Conservation (phyloP, 1,140 invertebrate genomes). For the Ceratoteleas bidentatus region DNA sequence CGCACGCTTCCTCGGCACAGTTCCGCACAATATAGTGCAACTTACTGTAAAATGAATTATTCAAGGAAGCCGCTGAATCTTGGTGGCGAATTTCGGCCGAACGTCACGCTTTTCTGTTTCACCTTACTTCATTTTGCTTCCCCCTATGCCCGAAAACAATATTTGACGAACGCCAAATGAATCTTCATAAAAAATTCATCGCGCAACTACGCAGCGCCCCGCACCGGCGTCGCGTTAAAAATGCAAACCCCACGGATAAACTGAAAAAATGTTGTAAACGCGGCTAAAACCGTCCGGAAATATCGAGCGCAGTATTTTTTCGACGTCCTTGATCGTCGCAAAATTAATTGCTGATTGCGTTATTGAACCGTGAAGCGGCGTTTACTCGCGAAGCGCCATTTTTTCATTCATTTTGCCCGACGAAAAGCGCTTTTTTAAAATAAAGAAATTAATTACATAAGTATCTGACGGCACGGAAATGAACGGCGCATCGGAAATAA, state of each 20-base stretch:
- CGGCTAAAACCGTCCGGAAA: neutral
- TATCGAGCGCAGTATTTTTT: neutral
- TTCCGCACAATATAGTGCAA: too few species aligned
- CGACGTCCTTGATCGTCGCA: neutral
- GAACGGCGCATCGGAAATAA: conserved; percentile 4
- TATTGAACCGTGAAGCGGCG: neutral
- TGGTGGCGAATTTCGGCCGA: too few species aligned
- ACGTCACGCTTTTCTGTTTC: too few species aligned
- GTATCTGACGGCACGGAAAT: neutral
- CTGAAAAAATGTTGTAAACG: neutral
- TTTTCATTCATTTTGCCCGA: neutral
- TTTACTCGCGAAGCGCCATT: neutral
- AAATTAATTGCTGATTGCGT: conserved; percentile 5
- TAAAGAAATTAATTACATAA: conserved; percentile 1
- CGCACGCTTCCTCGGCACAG: too few species aligned
- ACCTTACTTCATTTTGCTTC: too few species aligned
- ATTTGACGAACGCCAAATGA: too few species aligned
- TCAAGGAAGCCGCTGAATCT: too few species aligned
- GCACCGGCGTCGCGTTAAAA: neutral
- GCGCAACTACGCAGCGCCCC: too few species aligned
- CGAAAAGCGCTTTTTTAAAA: neutral
- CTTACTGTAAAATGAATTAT: too few species aligned
- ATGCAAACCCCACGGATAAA: neutral
- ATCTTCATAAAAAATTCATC: too few species aligned
- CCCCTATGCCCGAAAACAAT: too few species aligned